A percentile compares a stretch with the other conserved stretches of the same genome.
Evolutionary conservation across 2,888 invertebrate species (phyloP).

Genomic region (Lydus trimaculatus): DNA sequence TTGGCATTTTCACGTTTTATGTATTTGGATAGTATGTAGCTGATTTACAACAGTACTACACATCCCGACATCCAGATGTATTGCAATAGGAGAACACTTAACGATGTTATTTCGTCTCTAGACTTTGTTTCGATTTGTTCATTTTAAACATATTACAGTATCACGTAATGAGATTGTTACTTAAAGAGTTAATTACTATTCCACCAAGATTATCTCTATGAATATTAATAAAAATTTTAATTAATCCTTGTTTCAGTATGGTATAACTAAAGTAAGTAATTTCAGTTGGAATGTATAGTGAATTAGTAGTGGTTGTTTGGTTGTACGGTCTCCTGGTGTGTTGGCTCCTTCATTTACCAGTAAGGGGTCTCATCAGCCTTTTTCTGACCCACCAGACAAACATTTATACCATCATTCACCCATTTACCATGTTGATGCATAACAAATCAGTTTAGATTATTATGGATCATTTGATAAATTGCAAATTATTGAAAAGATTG

Average conservation of each 20-base stretch:
- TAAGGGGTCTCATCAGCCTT: conserved; percentile 13
- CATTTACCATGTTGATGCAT: neutral
- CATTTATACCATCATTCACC: conserved; percentile 4
- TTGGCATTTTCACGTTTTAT: conserved; percentile 24
- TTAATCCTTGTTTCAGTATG: conserved; percentile 2
- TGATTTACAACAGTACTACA: conserved; percentile 30
- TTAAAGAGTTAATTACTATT: neutral
- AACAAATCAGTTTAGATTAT: neutral
- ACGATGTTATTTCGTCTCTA: conserved; percentile 39
- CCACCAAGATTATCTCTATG: neutral
- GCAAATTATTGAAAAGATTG: neutral
- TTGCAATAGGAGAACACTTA: conserved; percentile 35
- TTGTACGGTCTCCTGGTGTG: conserved; percentile 8
- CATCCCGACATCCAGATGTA: conserved; percentile 39
- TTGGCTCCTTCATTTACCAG: conserved; percentile 8
- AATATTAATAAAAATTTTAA: conserved; percentile 1
- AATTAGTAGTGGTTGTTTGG: conserved; percentile 12
- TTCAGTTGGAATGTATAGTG: conserved; percentile 2
- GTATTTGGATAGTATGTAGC: conserved; percentile 19
- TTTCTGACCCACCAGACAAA: conserved; percentile 4
- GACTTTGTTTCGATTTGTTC: conserved; percentile 25
- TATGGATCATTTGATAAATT: neutral
- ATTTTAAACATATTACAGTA: conserved; percentile 23
- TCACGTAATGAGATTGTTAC: neutral
- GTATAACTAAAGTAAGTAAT: neutral